Evolutionary conservation across 1,140 invertebrate genomes (phyloP).

Genomic region (Venustaconcha ellipsiformis): DNA sequence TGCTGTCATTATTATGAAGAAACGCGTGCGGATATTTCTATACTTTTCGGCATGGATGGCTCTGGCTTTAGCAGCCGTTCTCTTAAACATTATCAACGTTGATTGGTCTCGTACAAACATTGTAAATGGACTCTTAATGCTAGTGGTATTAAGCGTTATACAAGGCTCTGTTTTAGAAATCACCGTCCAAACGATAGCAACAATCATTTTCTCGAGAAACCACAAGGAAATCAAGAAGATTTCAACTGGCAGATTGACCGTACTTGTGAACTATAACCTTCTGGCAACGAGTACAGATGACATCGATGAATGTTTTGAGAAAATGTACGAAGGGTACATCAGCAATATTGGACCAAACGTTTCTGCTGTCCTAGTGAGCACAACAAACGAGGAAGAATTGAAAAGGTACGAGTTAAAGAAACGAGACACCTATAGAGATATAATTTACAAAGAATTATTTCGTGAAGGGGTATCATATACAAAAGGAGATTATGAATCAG

Average conservation of each 20-base stretch:
- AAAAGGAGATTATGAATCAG: constrained; percentile 33
- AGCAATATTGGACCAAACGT: constrained; percentile 54
- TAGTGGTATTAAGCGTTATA: constrained; percentile 50
- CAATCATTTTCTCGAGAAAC: constrained; percentile 52
- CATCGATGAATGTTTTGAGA: constrained; percentile 57
- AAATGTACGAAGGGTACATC: constrained; percentile 63
- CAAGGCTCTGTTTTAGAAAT: constrained; percentile 60
- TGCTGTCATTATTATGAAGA: constrained; percentile 24
- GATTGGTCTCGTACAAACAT: constrained; percentile 53
- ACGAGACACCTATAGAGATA: constrained; percentile 45
- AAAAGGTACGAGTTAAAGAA: constrained; percentile 54
- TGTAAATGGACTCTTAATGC: constrained; percentile 45
- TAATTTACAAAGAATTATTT: constrained; percentile 56
- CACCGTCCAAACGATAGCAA: constrained; percentile 53
- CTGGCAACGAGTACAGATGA: constrained; percentile 55
- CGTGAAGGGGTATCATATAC: constrained; percentile 52
- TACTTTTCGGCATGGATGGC: constrained; percentile 55
- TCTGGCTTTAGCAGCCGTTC: constrained; percentile 33
- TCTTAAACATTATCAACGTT: constrained; percentile 55
- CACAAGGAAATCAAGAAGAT: constrained; percentile 33
- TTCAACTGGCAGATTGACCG: constrained; percentile 38
- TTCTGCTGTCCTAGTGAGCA: constrained; percentile 57
- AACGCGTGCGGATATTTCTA: constrained; percentile 35
- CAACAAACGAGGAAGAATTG: constrained; percentile 49
- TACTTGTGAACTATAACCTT: constrained; percentile 61